phyloP scores from a whole-genome alignment of 2,797 vertebrate genomes.

The Notolabrus celidotus region DNA sequence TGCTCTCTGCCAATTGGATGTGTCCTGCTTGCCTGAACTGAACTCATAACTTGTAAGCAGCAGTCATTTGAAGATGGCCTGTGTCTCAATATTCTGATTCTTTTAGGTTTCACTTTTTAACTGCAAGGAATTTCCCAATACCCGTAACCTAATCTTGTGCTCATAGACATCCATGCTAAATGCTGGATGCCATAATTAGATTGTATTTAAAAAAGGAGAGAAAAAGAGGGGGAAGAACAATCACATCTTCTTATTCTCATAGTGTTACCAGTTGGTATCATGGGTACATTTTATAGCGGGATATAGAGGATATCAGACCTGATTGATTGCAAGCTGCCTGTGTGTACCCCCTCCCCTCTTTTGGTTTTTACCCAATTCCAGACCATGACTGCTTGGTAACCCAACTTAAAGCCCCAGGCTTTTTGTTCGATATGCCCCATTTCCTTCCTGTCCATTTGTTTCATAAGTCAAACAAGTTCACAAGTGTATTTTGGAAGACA shows the following conservation, averaged over 20 bases:
- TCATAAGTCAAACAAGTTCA: conserved; percentile 24
- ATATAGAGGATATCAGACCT: conserved; percentile 25
- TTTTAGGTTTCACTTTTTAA: conserved; percentile 29
- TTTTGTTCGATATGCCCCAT: conserved; percentile 37
- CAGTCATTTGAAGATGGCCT: conserved; percentile 54
- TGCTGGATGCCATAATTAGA: conserved; percentile 22
- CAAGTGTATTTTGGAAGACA: conserved; percentile 16
- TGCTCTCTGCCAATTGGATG: conserved; percentile 76
- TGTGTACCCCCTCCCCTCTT: not conserved
- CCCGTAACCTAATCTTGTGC: conserved; percentile 13
- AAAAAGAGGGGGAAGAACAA: not conserved
- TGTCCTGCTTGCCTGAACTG: conserved; percentile 69
- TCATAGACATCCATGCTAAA: conserved; percentile 24
- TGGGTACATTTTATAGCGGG: conserved; percentile 4
- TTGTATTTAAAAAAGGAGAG: conserved; percentile 23
- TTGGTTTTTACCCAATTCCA: conserved; percentile 26
- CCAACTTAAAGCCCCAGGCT: conserved; percentile 23
- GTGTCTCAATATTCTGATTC: conserved; percentile 32
- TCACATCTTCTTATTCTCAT: conserved; percentile 15
- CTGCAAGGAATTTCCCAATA: conserved; percentile 17
- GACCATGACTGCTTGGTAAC: conserved; percentile 39
- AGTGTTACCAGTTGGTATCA: conserved; percentile 1
- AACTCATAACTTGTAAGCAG: conserved; percentile 60
- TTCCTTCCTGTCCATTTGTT: conserved; percentile 9
- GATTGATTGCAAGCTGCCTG: conserved; percentile 25